Evolutionary conservation across 2,797 vertebrate species (phyloP).

Genomic region (Podargus strigoides): DNA sequence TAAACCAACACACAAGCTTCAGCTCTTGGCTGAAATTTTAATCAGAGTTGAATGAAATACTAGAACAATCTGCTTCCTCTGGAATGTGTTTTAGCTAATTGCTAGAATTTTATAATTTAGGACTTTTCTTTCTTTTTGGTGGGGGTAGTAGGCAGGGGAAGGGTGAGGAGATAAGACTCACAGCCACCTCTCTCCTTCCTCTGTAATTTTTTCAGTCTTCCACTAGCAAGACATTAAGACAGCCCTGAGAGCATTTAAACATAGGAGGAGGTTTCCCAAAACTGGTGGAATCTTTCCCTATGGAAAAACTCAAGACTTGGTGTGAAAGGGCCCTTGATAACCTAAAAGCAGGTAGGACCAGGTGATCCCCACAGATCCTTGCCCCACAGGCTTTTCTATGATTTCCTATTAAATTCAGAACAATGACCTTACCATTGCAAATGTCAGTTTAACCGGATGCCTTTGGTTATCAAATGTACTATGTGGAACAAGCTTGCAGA

Average conservation of each 20-base stretch:
- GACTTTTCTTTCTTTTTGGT: not conserved
- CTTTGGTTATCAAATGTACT: not conserved
- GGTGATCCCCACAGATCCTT: not conserved
- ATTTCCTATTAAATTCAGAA: not conserved
- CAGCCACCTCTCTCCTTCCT: not conserved
- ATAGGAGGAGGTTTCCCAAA: not conserved
- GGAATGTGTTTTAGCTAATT: not conserved
- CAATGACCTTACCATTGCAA: not conserved
- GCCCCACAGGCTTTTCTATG: not conserved
- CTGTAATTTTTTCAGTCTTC: not conserved
- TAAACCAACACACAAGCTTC: not conserved
- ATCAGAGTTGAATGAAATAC: not conserved
- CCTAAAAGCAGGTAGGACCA: not conserved
- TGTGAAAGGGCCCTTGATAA: not conserved
- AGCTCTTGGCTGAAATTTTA: not conserved
- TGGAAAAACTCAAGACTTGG: not conserved
- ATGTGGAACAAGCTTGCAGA: not conserved
- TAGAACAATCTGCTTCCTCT: not conserved
- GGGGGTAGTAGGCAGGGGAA: accelerated
- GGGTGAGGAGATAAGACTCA: not conserved
- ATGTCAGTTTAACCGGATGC: not conserved
- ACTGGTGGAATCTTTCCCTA: not conserved
- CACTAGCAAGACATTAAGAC: not conserved
- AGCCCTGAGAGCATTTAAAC: not conserved
- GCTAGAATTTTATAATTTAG: not conserved